phyloP scores from a whole-genome alignment of 2,113 vertebrate species.

The Trachemys scripta region DNA sequence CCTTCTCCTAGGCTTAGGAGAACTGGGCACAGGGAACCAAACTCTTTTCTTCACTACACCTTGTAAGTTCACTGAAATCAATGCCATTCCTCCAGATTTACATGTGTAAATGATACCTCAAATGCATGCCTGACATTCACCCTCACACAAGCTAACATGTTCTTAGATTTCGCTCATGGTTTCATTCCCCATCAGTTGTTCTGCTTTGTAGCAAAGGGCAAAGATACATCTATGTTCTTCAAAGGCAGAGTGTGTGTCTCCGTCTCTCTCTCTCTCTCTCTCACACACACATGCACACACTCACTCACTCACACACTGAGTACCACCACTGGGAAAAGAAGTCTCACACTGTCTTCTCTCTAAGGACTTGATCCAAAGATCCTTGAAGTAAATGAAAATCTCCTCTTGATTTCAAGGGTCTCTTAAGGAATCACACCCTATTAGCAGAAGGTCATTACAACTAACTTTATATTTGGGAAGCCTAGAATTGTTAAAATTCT shows the following conservation, averaged over 20 bases:
- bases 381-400: not conserved
- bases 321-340: too few species aligned
- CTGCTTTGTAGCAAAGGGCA: not conserved
- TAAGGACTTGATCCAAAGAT: not conserved
- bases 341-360: not conserved
- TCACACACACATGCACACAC: too few species aligned
- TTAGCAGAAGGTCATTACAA: not conserved
- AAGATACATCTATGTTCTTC: not conserved
- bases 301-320: not conserved
- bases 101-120: not conserved
- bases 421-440: not conserved
- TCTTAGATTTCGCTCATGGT: not conserved
- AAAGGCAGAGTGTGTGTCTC: not conserved
- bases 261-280: not conserved
- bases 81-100: not conserved
- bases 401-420: not conserved
- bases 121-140: not conserved
- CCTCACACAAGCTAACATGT: not conserved
- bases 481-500: conserved; percentile 45
- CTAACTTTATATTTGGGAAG: conserved; percentile 13
- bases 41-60: not conserved
- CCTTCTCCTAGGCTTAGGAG: not conserved
- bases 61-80: not conserved
- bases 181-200: not conserved
- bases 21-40: not conserved